Conservation (phyloP, 2,888 invertebrate species). For the Amphimallon solstitiale region DNA sequence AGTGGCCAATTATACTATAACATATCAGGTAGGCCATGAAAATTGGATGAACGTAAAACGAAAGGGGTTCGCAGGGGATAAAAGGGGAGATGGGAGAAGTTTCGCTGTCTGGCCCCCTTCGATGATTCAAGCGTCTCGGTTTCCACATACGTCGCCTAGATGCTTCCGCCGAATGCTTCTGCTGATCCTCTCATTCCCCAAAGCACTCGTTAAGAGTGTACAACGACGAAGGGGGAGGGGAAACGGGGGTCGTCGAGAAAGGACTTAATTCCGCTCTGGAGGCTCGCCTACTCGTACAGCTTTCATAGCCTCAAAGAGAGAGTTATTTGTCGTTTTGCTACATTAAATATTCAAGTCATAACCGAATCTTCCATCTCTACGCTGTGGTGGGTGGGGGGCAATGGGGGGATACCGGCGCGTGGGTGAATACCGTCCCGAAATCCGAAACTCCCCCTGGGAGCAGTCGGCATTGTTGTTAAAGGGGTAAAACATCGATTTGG, state of each 20-base stretch:
- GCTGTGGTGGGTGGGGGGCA: background rate
- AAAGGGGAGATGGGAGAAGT: no score
- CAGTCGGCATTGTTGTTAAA: background rate
- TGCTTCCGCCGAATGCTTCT: no score
- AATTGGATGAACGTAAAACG: constrained; percentile 22
- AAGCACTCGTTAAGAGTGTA: constrained; percentile 10
- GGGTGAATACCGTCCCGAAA: constrained; percentile 1
- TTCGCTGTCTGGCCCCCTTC: no score
- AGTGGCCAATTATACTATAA: constrained; percentile 20
- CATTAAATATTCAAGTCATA: constrained; percentile 34
- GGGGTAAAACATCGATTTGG: constrained; percentile 24
- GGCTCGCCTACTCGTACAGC: background rate
- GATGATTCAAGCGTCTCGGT: no score
- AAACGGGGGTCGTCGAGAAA: constrained; percentile 8
- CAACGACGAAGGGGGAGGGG: no score
- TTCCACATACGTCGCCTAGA: no score
- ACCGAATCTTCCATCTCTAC: constrained; percentile 25
- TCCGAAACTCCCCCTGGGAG: background rate
- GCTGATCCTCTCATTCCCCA: no score
- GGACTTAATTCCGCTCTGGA: constrained; percentile 29
- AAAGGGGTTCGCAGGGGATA: no score
- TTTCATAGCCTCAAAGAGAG: background rate
- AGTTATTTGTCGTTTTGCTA: constrained; percentile 32
- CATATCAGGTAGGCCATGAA: constrained; percentile 24
- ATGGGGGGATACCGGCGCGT: background rate